Conservation (phyloP, 2,888 invertebrate species). For the Cephonodes hylas region DNA sequence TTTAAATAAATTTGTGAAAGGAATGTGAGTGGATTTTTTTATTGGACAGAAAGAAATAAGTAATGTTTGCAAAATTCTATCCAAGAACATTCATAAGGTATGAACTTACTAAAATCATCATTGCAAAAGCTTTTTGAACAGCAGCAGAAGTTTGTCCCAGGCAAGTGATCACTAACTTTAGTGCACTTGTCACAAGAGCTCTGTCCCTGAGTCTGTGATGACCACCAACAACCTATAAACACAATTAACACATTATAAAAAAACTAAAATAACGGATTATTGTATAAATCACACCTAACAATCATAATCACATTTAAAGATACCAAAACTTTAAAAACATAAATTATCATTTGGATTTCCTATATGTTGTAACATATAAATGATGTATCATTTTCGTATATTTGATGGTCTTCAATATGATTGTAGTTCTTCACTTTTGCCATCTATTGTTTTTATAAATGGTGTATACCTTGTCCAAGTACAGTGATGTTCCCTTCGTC, state of each 20-base stretch:
- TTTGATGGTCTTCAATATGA: no score
- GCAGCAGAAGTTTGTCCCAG: constrained; percentile 89
- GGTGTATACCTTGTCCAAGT: constrained; percentile 85
- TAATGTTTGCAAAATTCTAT: no score
- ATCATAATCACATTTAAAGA: no score
- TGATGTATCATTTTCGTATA: no score
- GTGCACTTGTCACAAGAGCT: constrained; percentile 72
- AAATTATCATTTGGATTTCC: no score
- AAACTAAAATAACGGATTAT: background rate
- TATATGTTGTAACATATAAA: no score
- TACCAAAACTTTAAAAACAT: no score
- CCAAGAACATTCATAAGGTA: no score
- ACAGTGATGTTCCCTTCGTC: constrained; percentile 82
- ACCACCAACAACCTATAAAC: constrained; percentile 70
- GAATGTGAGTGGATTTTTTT: no score
- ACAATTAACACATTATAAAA: background rate
- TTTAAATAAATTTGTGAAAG: no score
- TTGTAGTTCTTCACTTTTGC: no score
- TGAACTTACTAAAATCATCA: constrained; percentile 80
- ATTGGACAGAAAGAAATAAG: no score
- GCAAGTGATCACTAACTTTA: constrained; percentile 60
- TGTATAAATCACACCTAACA: background rate
- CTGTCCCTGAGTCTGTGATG: constrained; percentile 80
- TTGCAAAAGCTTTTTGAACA: constrained; percentile 91
- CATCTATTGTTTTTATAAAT: background rate